Evolutionary conservation across 2,113 vertebrate species (phyloP).

Genomic region (Crotalus tigris): DNA sequence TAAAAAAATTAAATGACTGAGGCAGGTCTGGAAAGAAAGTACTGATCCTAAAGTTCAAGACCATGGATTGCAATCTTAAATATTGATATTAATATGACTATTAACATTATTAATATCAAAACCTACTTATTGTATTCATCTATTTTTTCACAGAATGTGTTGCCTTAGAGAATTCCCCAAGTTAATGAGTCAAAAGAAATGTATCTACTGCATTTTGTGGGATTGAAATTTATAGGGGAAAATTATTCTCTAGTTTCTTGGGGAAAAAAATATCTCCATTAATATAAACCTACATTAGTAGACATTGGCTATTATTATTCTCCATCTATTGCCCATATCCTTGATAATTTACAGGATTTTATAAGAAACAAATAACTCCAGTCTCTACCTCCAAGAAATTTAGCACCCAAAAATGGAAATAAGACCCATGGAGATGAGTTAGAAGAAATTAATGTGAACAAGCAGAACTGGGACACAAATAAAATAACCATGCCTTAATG

Average conservation of each 20-base stretch:
- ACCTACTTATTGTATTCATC: neutral
- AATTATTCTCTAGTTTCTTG: neutral
- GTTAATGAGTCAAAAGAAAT: neutral
- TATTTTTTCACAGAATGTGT: neutral
- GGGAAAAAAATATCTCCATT: neutral
- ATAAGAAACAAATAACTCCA: neutral
- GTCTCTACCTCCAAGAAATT: neutral
- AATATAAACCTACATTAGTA: neutral
- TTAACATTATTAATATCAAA: neutral
- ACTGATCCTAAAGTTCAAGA: neutral
- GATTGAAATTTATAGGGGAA: neutral
- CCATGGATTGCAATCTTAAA: neutral
- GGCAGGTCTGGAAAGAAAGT: neutral
- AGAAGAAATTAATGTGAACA: neutral
- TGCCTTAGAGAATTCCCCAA: neutral
- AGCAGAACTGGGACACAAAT: neutral
- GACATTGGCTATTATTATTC: neutral
- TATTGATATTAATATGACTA: neutral
- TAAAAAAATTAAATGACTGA: neutral
- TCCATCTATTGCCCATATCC: neutral
- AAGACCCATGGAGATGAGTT: neutral
- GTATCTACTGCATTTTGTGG: neutral
- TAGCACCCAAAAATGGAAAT: neutral
- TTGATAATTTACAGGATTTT: neutral
- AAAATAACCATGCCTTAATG: neutral